A percentile compares a stretch with the other conserved stretches of the same genome.
Evolutionary conservation across 1,140 invertebrate species (phyloP).

Genomic region (Luehdorfia chinensis): DNA sequence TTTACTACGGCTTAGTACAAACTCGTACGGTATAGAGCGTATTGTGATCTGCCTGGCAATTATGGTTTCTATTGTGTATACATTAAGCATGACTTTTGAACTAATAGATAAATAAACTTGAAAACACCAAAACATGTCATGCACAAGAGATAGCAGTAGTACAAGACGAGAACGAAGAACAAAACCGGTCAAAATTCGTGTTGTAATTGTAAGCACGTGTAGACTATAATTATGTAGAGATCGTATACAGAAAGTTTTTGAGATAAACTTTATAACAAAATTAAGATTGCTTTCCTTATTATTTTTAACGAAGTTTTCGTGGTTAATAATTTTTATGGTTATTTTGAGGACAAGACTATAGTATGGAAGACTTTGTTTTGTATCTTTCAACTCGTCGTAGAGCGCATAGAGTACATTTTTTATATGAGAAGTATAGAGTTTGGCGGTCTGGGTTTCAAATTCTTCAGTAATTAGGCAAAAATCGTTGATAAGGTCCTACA

Average conservation of each 20-base stretch:
- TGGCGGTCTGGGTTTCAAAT: too few species aligned
- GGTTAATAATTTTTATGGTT: too few species aligned
- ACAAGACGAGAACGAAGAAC: conserved; percentile 11
- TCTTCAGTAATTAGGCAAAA: too few species aligned
- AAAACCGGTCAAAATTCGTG: conserved; percentile 16
- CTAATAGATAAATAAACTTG: neutral
- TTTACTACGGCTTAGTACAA: conserved; percentile 70
- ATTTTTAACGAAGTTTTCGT: too few species aligned
- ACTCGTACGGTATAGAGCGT: conserved; percentile 27
- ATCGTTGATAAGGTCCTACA: too few species aligned
- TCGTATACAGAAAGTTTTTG: conserved; percentile 2
- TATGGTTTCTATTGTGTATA: conserved; percentile 10
- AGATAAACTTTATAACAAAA: neutral
- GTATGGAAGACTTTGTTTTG: too few species aligned
- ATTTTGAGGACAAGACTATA: too few species aligned
- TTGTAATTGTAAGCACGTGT: conserved; percentile 15
- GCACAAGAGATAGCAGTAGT: conserved; percentile 7
- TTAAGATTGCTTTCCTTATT: neutral
- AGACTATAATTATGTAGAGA: too few species aligned
- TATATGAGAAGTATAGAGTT: too few species aligned
- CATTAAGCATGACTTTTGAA: neutral
- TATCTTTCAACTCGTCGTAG: too few species aligned
- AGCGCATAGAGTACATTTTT: too few species aligned
- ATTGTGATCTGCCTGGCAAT: conserved; percentile 1
- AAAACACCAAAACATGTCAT: conserved; percentile 12